A percentile compares a stretch with the other conserved stretches of the same genome.
Evolutionary conservation across 2,797 vertebrate genomes (phyloP).

Genomic region (Florisuga fusca): DNA sequence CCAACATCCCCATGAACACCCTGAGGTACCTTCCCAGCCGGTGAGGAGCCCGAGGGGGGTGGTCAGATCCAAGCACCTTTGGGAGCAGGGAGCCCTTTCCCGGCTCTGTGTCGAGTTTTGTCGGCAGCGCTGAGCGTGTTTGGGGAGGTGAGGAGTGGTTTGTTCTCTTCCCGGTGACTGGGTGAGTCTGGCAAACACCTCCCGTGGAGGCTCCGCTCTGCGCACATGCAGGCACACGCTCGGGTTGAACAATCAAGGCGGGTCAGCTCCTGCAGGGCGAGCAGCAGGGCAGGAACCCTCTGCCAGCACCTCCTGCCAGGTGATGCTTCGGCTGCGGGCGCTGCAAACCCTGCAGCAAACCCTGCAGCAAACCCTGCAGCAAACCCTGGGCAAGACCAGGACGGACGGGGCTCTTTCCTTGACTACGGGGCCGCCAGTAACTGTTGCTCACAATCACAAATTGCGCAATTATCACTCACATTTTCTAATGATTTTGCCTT

Average conservation of each 20-base stretch:
- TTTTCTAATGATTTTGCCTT: background rate
- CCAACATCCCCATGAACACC: accelerated
- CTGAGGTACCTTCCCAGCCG: background rate
- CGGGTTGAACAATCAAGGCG: background rate
- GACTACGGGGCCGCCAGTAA: background rate
- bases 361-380: accelerated
- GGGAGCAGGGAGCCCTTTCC: accelerated
- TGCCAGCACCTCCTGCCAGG: background rate
- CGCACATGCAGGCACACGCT: conserved; percentile 9
- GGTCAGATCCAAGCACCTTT: accelerated
- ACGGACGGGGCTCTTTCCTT: accelerated
- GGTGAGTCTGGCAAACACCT: conserved; percentile 63
- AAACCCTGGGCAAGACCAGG: background rate
- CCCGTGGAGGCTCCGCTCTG: background rate
- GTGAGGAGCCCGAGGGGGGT: background rate
- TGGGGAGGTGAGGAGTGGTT: background rate
- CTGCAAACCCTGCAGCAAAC: background rate
- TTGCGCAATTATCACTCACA: background rate
- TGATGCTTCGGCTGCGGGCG: background rate
- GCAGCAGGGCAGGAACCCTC: background rate
- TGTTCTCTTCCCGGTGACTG: background rate
- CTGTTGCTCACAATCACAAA: background rate
- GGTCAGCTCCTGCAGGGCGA: background rate
- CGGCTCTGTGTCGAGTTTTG: background rate
- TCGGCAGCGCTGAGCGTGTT: background rate